Percentiles rank a stretch among this genome's conserved stretches.
Evolutionary conservation across 2,797 vertebrate species (phyloP).

Genomic region (Karalla daura): DNA sequence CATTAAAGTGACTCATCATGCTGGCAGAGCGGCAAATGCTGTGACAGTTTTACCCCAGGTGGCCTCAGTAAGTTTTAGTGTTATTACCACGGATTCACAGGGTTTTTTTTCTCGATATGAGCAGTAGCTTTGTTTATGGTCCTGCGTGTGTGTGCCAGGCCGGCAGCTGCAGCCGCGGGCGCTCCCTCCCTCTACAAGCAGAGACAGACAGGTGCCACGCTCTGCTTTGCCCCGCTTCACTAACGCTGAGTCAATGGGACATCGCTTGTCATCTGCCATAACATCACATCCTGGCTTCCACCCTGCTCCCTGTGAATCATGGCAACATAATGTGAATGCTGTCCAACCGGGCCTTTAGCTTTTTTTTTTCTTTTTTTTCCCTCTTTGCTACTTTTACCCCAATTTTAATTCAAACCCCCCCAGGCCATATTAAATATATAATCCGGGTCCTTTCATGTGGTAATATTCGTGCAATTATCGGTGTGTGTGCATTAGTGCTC

Average conservation of each 20-base stretch:
- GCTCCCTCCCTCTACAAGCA: conserved; percentile 17
- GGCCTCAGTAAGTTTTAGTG: too few species aligned
- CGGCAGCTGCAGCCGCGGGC: conserved; percentile 32
- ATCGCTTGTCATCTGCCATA: conserved; percentile 39
- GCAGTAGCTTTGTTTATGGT: conserved; percentile 10
- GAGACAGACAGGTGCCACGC: conserved; percentile 46
- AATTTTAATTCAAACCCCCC: conserved; percentile 26
- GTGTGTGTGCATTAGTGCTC: conserved; percentile 12
- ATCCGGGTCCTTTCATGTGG: conserved; percentile 8
- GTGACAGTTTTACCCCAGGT: too few species aligned
- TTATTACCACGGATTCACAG: too few species aligned
- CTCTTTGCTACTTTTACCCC: background rate
- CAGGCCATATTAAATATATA: conserved; percentile 15
- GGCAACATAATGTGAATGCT: conserved; percentile 1
- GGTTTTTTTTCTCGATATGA: conserved; percentile 2
- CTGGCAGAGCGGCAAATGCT: too few species aligned
- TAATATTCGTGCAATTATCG: conserved; percentile 27
- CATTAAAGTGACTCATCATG: too few species aligned
- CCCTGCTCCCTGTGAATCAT: conserved; percentile 29
- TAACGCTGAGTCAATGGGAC: conserved; percentile 41
- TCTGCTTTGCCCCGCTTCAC: conserved; percentile 4
- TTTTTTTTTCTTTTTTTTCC: background rate
- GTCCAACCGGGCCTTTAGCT: conserved; percentile 1
- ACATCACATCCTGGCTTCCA: conserved; percentile 24
- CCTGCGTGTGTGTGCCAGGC: conserved; percentile 23